A percentile compares a stretch with the other conserved stretches of the same genome.
phyloP scores from a whole-genome alignment of 2,113 vertebrate genomes.

The Zootoca vivipara region DNA sequence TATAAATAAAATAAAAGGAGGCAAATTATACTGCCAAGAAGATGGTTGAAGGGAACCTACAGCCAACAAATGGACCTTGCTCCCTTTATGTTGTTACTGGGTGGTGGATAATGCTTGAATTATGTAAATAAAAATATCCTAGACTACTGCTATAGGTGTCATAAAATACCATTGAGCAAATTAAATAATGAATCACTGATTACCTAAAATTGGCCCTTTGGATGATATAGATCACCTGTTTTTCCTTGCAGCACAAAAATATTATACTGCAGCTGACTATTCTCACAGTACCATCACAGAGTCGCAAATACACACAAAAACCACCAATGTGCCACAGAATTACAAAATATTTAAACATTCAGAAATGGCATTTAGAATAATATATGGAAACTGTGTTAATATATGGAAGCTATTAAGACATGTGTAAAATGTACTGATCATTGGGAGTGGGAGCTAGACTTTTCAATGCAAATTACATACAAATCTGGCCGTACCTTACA shows the following conservation, averaged over 20 bases:
- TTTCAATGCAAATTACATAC: neutral
- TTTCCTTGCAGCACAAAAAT: no score
- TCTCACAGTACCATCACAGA: no score
- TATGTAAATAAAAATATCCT: no score
- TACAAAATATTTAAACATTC: neutral
- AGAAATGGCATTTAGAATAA: neutral
- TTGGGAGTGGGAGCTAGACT: neutral
- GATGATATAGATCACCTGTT: no score
- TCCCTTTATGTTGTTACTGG: neutral
- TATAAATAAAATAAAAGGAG: neutral
- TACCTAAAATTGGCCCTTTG: no score
- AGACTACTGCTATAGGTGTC: no score
- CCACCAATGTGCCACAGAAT: no score
- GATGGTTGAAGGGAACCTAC: neutral
- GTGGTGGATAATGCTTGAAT: neutral
- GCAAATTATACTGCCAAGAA: neutral
- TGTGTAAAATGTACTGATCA: neutral
- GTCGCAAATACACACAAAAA: no score
- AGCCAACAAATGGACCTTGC: neutral
- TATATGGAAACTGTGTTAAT: neutral
- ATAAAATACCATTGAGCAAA: no score
- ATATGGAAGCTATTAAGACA: neutral
- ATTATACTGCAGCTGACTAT: no score
- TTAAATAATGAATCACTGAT: no score
- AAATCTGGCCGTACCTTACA: conserved; percentile 86